Percentiles rank a stretch among this genome's conserved stretches.
Evolutionary conservation across 64 coral and sea anemone genomes (phyloP).

Genomic region (Catalaphyllia jardinei): DNA sequence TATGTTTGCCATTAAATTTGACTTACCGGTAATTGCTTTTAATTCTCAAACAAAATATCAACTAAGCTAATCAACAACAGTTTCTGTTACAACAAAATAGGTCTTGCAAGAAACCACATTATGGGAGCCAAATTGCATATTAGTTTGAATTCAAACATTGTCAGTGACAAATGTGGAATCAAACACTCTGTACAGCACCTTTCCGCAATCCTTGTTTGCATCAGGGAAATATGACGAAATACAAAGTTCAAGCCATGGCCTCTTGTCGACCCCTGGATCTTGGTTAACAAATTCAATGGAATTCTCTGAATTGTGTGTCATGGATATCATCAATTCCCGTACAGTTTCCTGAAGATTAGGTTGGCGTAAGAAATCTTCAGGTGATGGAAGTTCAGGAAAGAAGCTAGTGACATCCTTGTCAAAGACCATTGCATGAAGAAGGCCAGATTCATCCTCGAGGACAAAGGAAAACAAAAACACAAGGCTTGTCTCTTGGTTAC

Average conservation of each 20-base stretch:
- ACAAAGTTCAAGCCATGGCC: slow-evolving; percentile 88
- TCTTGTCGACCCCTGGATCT: neutral
- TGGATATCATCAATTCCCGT: slow-evolving; percentile 24
- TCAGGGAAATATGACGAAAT: slow-evolving; percentile 63
- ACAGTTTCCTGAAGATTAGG: slow-evolving; percentile 31
- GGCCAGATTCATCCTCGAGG: slow-evolving; percentile 70
- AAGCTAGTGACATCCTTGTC: slow-evolving; percentile 64
- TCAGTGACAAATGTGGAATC: slow-evolving; percentile 34
- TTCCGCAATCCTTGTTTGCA: neutral
- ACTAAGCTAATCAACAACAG: no score
- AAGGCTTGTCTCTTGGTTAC: slow-evolving; percentile 27
- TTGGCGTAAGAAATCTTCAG: slow-evolving; percentile 52
- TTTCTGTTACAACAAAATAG: no score
- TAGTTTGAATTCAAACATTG: neutral
- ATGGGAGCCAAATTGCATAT: no score
- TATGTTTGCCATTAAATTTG: no score
- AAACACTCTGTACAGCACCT: slow-evolving; percentile 15
- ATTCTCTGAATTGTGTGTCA: slow-evolving; percentile 59
- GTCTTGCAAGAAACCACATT: no score
- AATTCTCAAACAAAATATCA: no score
- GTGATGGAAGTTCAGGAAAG: slow-evolving; percentile 62
- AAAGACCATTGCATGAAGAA: slow-evolving; percentile 79
- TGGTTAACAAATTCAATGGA: slow-evolving; percentile 5
- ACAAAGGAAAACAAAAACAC: slow-evolving; percentile 78
- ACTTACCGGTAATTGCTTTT: no score